phyloP scores from a whole-genome alignment of 2,888 invertebrate species.

The Patella caerulea region DNA sequence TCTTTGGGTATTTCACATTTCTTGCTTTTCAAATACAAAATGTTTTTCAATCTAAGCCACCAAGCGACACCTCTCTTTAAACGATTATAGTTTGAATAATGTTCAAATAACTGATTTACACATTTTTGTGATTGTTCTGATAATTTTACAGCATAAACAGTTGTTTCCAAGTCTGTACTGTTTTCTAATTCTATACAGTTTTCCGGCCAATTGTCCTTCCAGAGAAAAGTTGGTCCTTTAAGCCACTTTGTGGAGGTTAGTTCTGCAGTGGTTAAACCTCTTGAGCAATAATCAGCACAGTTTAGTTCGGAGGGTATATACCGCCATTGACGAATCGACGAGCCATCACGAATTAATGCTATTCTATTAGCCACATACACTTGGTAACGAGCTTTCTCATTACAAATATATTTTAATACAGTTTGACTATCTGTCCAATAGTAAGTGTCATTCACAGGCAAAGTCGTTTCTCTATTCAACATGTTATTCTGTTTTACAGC shows the following conservation, averaged over 20 bases:
- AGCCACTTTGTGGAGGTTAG: not conserved
- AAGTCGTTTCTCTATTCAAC: not conserved
- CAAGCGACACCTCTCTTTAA: not conserved
- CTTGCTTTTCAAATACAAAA: too few species aligned
- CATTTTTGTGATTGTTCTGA: too few species aligned
- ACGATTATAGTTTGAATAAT: not conserved
- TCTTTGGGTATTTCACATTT: too few species aligned
- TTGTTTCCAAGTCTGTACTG: too few species aligned
- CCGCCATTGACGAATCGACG: not conserved
- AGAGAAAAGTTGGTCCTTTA: not conserved
- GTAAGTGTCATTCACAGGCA: not conserved
- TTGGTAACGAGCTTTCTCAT: not conserved
- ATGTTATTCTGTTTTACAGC: not conserved
- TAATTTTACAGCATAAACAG: too few species aligned
- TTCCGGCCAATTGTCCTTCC: not conserved
- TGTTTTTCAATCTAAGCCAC: conserved; percentile 3
- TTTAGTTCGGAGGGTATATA: not conserved
- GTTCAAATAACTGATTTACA: not conserved
- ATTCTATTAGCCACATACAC: not conserved
- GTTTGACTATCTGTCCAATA: not conserved
- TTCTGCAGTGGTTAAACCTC: not conserved
- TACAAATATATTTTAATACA: not conserved
- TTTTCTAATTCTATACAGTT: too few species aligned
- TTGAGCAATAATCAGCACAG: not conserved
- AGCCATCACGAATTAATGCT: not conserved